phyloP scores from a whole-genome alignment of 2,888 invertebrate genomes.

The Galerucella calmariensis region DNA sequence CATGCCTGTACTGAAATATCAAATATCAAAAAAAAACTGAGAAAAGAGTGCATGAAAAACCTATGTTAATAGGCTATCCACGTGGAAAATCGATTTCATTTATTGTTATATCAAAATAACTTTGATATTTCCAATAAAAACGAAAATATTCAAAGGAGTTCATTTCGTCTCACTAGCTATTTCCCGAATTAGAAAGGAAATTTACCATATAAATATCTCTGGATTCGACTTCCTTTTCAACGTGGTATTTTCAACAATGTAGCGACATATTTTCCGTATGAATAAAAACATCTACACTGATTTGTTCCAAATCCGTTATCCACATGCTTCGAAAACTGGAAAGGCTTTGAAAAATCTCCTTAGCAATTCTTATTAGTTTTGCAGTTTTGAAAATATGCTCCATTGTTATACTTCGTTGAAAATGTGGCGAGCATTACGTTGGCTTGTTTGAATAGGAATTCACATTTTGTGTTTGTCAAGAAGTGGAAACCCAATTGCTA shows the following conservation, averaged over 20 bases:
- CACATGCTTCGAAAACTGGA: constrained; percentile 8
- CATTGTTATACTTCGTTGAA: constrained; percentile 16
- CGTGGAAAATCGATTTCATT: neutral
- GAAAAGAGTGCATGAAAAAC: too few species aligned
- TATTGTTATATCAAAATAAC: neutral
- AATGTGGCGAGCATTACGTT: constrained; percentile 11
- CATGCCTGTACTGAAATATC: too few species aligned
- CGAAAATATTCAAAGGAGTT: neutral
- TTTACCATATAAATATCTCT: constrained; percentile 7
- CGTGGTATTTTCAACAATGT: constrained; percentile 6
- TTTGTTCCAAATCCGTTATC: constrained; percentile 17
- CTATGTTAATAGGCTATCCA: too few species aligned
- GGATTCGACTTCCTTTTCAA: neutral
- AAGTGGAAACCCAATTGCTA: neutral
- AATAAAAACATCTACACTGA: constrained; percentile 18
- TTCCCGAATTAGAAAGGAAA: neutral
- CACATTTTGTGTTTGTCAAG: constrained; percentile 9
- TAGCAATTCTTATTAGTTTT: constrained; percentile 24
- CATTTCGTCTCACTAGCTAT: neutral
- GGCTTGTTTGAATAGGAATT: constrained; percentile 14
- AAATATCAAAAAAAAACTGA: too few species aligned
- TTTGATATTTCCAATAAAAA: too few species aligned
- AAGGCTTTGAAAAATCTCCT: constrained; percentile 11
- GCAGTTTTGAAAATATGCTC: constrained; percentile 19
- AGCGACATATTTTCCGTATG: constrained; percentile 8